Evolutionary conservation across 1,140 invertebrate species (phyloP).

Genomic region (Plodia interpunctella): DNA sequence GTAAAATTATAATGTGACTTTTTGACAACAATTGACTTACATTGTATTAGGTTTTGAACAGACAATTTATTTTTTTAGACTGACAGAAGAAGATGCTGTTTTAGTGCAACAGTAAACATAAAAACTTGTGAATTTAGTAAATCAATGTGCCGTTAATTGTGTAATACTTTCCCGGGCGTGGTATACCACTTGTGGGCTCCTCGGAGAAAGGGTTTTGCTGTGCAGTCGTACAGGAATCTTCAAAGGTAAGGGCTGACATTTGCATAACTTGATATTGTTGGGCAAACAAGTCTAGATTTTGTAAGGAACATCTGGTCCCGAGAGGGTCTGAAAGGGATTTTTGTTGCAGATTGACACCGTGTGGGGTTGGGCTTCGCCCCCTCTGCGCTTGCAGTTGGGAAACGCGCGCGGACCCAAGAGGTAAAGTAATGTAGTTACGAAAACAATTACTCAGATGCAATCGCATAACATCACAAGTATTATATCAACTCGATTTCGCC

Average conservation of each 20-base stretch:
- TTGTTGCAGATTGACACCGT: conserved; percentile 88
- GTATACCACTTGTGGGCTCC: conserved; percentile 40
- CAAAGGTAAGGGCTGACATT: conserved; percentile 66
- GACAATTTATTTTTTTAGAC: conserved; percentile 15
- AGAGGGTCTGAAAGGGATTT: background rate
- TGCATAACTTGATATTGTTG: conserved; percentile 51
- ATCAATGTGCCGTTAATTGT: conserved; percentile 57
- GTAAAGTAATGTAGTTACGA: conserved; percentile 31
- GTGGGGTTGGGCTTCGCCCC: conserved; percentile 94
- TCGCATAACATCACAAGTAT: background rate
- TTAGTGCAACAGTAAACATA: conserved; percentile 65
- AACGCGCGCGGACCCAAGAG: conserved; percentile 79
- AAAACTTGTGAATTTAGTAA: conserved; percentile 53
- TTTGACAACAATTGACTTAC: background rate
- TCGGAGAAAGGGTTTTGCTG: conserved; percentile 45
- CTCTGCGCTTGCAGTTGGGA: conserved; percentile 88
- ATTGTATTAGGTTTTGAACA: conserved; percentile 20
- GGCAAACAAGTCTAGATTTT: conserved; percentile 28
- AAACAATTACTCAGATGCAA: background rate
- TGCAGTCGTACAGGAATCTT: conserved; percentile 52
- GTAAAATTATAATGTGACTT: too few species aligned
- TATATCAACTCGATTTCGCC: background rate
- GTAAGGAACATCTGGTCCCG: background rate
- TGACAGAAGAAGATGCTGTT: background rate
- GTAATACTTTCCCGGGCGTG: conserved; percentile 43